Evolutionary conservation across 1,140 invertebrate genomes (phyloP).

Genomic region (Delia radicum): DNA sequence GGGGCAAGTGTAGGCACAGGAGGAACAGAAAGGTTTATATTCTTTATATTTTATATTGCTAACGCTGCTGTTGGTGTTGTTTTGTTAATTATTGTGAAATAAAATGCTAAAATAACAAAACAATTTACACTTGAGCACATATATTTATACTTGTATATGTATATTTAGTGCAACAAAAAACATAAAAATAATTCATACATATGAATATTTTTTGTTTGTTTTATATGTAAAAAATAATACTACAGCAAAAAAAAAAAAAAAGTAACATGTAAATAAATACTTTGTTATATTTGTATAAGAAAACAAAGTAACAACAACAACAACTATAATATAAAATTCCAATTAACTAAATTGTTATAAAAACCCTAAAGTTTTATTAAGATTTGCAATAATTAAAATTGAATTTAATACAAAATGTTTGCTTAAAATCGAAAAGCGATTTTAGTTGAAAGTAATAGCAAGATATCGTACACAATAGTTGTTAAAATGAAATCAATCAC

Average conservation of each 20-base stretch:
- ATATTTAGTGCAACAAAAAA: neutral
- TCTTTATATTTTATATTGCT: neutral
- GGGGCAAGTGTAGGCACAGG: neutral
- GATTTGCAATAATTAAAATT: no score
- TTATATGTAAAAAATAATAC: neutral
- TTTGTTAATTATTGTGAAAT: neutral
- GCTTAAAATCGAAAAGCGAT: no score
- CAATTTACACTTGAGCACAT: neutral
- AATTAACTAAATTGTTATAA: neutral
- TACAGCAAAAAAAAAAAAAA: no score
- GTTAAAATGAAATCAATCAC: no score
- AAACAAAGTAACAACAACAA: neutral
- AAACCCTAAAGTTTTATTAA: no score
- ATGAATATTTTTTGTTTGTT: neutral
- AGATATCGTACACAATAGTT: no score
- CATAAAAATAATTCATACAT: neutral
- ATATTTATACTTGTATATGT: neutral
- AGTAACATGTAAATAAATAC: neutral
- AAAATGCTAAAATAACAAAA: neutral
- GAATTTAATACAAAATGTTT: no score
- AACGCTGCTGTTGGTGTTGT: neutral
- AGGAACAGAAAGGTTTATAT: neutral
- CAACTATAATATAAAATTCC: neutral
- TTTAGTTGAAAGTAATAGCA: no score
- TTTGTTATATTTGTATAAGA: neutral